Evolutionary conservation across 2,888 invertebrate genomes (phyloP).

Genomic region (Caenorhabditis japonica): DNA sequence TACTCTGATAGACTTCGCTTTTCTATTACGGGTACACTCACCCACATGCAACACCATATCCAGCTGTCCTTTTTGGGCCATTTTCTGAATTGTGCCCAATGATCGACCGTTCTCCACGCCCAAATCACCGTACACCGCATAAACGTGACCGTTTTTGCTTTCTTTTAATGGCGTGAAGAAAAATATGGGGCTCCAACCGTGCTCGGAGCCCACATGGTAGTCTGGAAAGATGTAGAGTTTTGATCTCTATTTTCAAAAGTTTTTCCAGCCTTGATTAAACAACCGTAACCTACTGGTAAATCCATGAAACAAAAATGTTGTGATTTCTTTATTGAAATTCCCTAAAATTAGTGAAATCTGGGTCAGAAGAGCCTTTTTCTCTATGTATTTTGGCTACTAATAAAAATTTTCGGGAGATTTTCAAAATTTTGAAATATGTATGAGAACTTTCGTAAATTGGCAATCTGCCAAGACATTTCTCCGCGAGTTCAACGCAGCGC

Average conservation of each 20-base stretch:
- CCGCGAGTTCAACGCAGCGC: too few species aligned
- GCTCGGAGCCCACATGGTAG: slow-evolving; percentile 65
- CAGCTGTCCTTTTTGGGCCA: slow-evolving; percentile 83
- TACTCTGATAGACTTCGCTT: background rate
- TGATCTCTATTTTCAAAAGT: background rate
- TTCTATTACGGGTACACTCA: slow-evolving; percentile 22
- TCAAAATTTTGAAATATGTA: too few species aligned
- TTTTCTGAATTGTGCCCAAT: slow-evolving; percentile 87
- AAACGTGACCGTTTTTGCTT: slow-evolving; percentile 49
- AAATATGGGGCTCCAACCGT: slow-evolving; percentile 68
- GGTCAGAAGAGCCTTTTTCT: too few species aligned
- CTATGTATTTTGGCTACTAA: too few species aligned
- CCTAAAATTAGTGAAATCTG: too few species aligned
- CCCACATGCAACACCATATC: slow-evolving; percentile 77
- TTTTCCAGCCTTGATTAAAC: too few species aligned
- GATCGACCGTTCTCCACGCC: slow-evolving; percentile 86
- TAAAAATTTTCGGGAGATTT: too few species aligned
- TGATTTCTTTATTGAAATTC: too few species aligned
- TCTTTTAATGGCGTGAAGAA: slow-evolving; percentile 64
- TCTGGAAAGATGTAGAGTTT: slow-evolving; percentile 42
- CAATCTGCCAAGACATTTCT: too few species aligned
- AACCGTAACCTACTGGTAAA: too few species aligned
- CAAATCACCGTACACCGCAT: slow-evolving; percentile 65
- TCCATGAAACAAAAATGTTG: too few species aligned
- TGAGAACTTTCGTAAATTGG: too few species aligned